Evolutionary conservation across 2,797 vertebrate genomes (phyloP), one percentile per base, ranked within the genome.

Genomic region (Hozukius guyotensis): DNA sequence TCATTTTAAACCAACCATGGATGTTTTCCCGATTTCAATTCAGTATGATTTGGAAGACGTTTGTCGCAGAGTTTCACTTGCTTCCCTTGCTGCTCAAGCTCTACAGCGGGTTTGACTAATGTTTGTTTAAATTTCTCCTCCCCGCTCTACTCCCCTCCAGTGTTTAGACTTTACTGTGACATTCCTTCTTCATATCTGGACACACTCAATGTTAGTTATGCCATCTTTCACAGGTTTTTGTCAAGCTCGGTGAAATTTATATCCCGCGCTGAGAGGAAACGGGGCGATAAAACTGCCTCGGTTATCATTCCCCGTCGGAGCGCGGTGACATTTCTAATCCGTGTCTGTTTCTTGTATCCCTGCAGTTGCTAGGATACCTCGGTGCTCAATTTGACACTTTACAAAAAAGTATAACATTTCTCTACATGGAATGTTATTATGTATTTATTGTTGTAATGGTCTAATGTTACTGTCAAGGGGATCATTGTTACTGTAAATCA

Each of bases 161-260:
- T 92, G 91, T 94, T 94, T 92, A 93, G 68, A 87, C 81, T 85
- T 82, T 62, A 75, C 84, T 62, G 84, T 86, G 86, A 92, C 89
- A 67, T 89, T 90, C 85, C 79, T 73, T 38, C 77, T 88, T 89
- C 61, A 83, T 85, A 87, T 90, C 92, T 90, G 92, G 84, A 86
- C 77, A 82, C 74, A 38, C 83, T 91, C 87, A 74, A 3, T 29
- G 42, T 82, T 72, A 67, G 59, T 72, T 57, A 82, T 64, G 57
- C 67, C 79, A 71, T 80, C 18, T 70, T 62, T 91, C 77, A 88
- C 75, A 46, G 78, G 73, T 81, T 90, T 71, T 83, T 85, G 88
- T 90, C 78, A 84, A 80, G 69, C 80, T 71, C 25, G 4, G 74
- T 25, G 46, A 74, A 86, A 88, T 88, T 85, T 86, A 87, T 75